These are phyloP conservation scores for Nomada goodeniana DNA, from an alignment of 2,888 invertebrate species.

Conservation along the genomic window DNA sequence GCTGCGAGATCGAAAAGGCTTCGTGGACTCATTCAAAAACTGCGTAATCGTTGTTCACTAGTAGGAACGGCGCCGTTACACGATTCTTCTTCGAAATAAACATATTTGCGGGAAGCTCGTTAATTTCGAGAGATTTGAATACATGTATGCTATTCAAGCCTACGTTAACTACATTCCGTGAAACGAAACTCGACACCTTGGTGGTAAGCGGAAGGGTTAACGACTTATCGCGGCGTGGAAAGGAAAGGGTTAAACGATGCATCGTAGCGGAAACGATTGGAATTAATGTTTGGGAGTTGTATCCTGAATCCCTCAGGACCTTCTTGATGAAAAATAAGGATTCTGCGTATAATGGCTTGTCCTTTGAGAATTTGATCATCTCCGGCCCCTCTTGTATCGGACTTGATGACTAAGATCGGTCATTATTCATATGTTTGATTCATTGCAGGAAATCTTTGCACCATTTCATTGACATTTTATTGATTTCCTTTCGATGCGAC, in stretches of 20 bases:
- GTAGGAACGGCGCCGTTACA: conserved; percentile 20
- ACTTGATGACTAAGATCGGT: conserved; percentile 19
- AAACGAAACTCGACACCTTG: not conserved
- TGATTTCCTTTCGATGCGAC: too few species aligned
- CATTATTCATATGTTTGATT: not conserved
- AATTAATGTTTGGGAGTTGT: conserved; percentile 70
- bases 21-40: conserved; percentile 53
- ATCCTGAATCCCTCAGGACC: conserved; percentile 46
- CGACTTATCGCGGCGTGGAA: conserved; percentile 47
- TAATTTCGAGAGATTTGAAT: not conserved
- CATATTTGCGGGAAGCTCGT: not conserved
- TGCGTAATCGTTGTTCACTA: conserved; percentile 45
- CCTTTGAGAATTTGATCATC: conserved; percentile 39
- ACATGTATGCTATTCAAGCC: too few species aligned
- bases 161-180: too few species aligned
- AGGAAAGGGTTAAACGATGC: conserved; percentile 66
- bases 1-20: conserved; percentile 73
- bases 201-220: conserved; percentile 49
- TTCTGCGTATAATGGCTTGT: conserved; percentile 16
- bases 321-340: conserved; percentile 47
- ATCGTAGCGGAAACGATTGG: conserved; percentile 74
- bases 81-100: not conserved
- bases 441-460: not conserved
- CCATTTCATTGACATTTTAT: not conserved
- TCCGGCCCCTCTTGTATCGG: conserved; percentile 11